These are phyloP conservation scores for Pomatostomus ruficeps DNA, from an alignment of 2,113 vertebrate genomes.

Conservation along the genomic window DNA sequence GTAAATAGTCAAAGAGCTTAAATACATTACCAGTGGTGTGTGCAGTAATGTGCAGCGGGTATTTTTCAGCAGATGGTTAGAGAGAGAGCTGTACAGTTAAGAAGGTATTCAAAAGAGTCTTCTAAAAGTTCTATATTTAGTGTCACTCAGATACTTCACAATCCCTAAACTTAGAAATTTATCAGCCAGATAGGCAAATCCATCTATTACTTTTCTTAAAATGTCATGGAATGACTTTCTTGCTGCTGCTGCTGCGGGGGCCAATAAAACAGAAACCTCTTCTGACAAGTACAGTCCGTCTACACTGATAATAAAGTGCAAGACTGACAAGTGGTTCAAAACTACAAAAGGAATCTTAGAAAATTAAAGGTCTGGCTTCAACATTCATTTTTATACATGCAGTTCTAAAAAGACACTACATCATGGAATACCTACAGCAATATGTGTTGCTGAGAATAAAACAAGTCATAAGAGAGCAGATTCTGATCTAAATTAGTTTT, in stretches of 20 bases:
- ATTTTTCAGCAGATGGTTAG: neutral
- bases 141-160: neutral
- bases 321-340: neutral
- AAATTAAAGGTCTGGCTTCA: neutral
- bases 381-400: neutral
- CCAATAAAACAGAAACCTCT: constrained; percentile 4
- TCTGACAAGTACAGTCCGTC: neutral
- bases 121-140: neutral
- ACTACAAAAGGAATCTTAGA: neutral
- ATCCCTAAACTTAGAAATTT: neutral
- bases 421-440: neutral
- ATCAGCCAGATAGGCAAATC: neutral
- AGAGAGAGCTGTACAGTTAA: neutral
- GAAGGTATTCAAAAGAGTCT: neutral
- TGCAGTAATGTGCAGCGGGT: neutral
- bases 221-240: neutral
- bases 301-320: neutral
- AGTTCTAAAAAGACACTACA: neutral
- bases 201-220: constrained; percentile 10
- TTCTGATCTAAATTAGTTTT: neutral
- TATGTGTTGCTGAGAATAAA: neutral
- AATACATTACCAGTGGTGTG: neutral
- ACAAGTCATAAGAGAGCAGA: neutral
- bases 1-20: neutral
- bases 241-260: neutral